Evolutionary conservation across 2,797 vertebrate species (phyloP), one percentile per base, ranked within the genome.

Genomic region (Yasuhikotakia modesta): DNA sequence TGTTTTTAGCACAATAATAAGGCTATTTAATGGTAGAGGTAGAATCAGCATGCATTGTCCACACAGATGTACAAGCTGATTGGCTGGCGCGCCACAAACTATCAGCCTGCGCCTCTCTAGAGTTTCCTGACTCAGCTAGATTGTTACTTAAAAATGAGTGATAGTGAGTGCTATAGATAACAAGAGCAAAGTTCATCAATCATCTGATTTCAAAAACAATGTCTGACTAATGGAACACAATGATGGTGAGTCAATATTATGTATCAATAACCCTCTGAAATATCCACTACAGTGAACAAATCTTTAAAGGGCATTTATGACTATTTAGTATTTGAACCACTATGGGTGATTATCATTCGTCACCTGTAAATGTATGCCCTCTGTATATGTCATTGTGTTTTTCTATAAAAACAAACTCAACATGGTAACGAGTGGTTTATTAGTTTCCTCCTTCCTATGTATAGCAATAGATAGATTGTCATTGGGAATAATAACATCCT

Each of bases 301-400:
- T 64, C 8, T 64, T 73, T 63, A 64, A 52, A 50, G 14, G n/a
- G 7, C 45, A 50, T 32, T 48, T 63, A 27, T 30, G 60, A 72
- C 24, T 11, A 32, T 50, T 63, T 7, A 32, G 4, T 19, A 8
- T 22, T 21, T 45, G 14, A 17, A 52, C 19, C 12, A 32, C n/a
- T 0, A 6, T 48, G 12, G 12, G n/a, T 61, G 17, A 19, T 24
- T 24, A 2, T 4, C 22, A 5, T 24, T 58, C 55, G 5, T 58
- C 27, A 58, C 12, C 22, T 22, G 24, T 24, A 58, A 27, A 21
- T 55, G 2, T 55, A 22, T 58, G 11, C 14, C 53, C 53, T 55
- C 8, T 55, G 11, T 19, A 52, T 55, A 55, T 58, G 55, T 58
- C 22, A 58, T 12, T 58, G 12, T 58, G 53, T 13, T 50, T 50